Percentiles rank a stretch among this genome's conserved stretches.
Evolutionary conservation across 2,797 vertebrate genomes (phyloP).

Genomic region (Streptopelia turtur): DNA sequence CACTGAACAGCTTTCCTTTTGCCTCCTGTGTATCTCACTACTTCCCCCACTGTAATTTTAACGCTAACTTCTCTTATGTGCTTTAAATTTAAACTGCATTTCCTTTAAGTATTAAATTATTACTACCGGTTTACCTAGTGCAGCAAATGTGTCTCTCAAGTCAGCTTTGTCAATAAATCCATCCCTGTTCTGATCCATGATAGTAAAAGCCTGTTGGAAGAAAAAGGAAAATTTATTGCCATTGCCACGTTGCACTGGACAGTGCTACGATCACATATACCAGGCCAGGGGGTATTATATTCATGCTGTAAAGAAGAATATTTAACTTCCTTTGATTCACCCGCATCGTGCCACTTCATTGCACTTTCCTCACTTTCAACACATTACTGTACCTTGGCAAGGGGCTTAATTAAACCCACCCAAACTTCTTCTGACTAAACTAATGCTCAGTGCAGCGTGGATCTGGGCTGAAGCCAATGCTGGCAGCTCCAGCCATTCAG

Average conservation of each 20-base stretch:
- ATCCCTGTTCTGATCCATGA: slow-evolving; percentile 92
- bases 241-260: background rate
- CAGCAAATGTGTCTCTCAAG: slow-evolving; percentile 88
- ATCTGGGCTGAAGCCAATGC: slow-evolving; percentile 56
- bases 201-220: slow-evolving; percentile 86
- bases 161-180: slow-evolving; percentile 91
- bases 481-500: slow-evolving; percentile 51
- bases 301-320: background rate
- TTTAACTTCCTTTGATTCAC: slow-evolving; percentile 57
- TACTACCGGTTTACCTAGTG: slow-evolving; percentile 77
- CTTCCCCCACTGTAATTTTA: background rate
- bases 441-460: slow-evolving; percentile 47
- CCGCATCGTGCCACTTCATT: background rate
- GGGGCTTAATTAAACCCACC: slow-evolving; percentile 72
- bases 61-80: background rate
- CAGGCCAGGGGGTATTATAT: background rate
- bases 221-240: background rate
- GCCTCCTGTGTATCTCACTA: background rate
- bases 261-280: background rate
- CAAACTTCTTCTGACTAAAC: slow-evolving; percentile 62
- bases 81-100: background rate
- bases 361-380: slow-evolving; percentile 55
- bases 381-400: slow-evolving; percentile 63
- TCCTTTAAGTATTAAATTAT: background rate
- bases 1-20: slow-evolving; percentile 28